These are phyloP conservation scores for Lucilia cuprina DNA, from an alignment of 1,140 invertebrate genomes.

Conservation along the genomic window DNA sequence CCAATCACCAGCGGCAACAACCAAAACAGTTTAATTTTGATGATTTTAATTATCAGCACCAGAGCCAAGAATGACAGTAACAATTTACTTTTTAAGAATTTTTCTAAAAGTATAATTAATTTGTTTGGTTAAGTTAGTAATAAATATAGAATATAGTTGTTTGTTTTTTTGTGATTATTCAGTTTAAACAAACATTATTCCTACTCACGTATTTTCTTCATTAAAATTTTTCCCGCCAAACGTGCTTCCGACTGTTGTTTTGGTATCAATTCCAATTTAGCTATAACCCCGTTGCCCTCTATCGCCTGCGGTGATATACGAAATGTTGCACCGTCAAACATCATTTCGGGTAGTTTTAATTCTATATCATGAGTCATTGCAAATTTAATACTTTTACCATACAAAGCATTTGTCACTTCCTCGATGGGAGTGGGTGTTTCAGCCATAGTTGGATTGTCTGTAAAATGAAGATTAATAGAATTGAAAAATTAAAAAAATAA, in stretches of 20 bases:
- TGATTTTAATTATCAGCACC: conserved; percentile 78
- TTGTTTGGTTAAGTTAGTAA: not conserved
- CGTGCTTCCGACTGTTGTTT: conserved; percentile 55
- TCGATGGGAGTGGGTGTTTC: conserved; percentile 70
- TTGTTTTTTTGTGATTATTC: no score
- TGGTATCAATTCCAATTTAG: conserved; percentile 74
- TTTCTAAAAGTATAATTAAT: conserved; percentile 67
- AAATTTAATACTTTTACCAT: conserved; percentile 74
- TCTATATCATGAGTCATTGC: conserved; percentile 78
- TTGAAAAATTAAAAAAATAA: no score
- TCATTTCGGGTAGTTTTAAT: conserved; percentile 71
- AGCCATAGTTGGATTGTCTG: conserved; percentile 37
- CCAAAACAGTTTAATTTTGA: conserved; percentile 79
- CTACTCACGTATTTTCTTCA: conserved; percentile 77
- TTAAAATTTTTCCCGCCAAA: conserved; percentile 70
- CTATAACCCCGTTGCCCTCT: conserved; percentile 74
- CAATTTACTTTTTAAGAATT: conserved; percentile 78
- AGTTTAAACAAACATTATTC: not conserved
- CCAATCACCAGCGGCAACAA: conserved; percentile 77
- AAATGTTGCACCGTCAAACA: conserved; percentile 74
- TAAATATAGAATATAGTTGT: no score
- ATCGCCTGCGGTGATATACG: conserved; percentile 75
- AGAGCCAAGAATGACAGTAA: conserved; percentile 76
- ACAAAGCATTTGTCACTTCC: conserved; percentile 74
- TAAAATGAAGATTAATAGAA: no score